These are phyloP conservation scores for Phlogophora meticulosa DNA, from an alignment of 2,888 invertebrate genomes.

Conservation along the genomic window DNA sequence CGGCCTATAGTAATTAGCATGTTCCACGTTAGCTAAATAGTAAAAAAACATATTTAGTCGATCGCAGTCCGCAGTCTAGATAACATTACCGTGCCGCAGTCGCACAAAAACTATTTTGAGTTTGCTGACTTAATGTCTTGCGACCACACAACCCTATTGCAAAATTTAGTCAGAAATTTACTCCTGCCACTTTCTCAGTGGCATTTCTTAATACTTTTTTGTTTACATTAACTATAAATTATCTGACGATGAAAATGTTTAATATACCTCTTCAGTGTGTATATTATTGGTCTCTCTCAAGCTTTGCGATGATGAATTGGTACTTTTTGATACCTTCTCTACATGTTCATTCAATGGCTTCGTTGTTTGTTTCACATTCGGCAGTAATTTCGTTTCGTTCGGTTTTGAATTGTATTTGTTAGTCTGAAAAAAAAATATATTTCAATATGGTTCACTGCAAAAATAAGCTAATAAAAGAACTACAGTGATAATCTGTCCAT, in stretches of 20 bases:
- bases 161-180: no score
- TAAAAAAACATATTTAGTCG: no score
- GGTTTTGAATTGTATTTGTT: constrained; percentile 61
- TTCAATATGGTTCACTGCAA: no score
- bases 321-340: constrained; percentile 72
- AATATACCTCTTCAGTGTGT: constrained; percentile 76
- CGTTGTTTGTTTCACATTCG: constrained; percentile 70
- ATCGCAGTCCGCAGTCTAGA: no score
- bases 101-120: background rate
- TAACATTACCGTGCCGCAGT: no score
- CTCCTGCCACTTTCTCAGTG: background rate
- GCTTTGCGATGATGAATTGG: constrained; percentile 66
- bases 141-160: no score
- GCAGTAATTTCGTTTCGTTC: constrained; percentile 74
- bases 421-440: constrained; percentile 55
- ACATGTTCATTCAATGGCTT: constrained; percentile 68
- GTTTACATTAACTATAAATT: background rate
- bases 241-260: background rate
- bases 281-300: constrained; percentile 67
- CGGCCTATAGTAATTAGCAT: no score
- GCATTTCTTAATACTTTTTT: background rate
- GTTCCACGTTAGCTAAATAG: no score
- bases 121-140: background rate
- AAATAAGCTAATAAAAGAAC: no score
- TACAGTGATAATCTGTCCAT: no score